Conservation (phyloP, 2,113 vertebrate species). For the Mus pahari region DNA sequence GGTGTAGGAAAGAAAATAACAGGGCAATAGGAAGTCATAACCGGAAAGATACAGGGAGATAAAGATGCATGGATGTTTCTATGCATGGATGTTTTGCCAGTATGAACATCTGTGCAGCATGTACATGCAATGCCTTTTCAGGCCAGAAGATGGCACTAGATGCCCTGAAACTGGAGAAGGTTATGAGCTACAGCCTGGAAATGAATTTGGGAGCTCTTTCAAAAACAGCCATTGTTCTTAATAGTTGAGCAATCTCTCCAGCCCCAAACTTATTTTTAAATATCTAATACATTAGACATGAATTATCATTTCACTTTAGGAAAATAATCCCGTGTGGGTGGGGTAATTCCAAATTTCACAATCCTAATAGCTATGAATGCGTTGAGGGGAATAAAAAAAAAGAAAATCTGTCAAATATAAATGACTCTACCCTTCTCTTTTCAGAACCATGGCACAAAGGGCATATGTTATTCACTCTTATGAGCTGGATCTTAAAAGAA, state of each 20-base stretch:
- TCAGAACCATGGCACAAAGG: background rate
- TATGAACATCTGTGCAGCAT: background rate
- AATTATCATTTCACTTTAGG: background rate
- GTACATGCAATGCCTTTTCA: background rate
- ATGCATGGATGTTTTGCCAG: background rate
- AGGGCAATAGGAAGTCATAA: background rate
- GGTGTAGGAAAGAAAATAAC: background rate
- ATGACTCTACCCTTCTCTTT: background rate
- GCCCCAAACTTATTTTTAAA: background rate
- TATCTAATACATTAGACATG: background rate
- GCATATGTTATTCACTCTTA: background rate
- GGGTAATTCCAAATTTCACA: slow-evolving; percentile 38
- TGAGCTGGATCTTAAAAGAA: background rate
- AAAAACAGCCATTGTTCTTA: background rate
- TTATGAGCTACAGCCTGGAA: background rate
- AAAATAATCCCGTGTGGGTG: background rate
- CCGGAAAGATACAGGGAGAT: background rate
- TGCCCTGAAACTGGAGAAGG: background rate
- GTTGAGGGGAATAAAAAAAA: background rate
- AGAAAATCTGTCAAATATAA: background rate
- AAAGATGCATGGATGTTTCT: too few species aligned
- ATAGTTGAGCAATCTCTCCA: background rate
- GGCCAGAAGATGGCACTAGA: background rate
- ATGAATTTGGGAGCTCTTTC: too few species aligned
- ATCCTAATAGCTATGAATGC: background rate